Evolutionary conservation across 2,113 vertebrate genomes (phyloP), one percentile per base, ranked within the genome.

Genomic region (Ondatra zibethicus): DNA sequence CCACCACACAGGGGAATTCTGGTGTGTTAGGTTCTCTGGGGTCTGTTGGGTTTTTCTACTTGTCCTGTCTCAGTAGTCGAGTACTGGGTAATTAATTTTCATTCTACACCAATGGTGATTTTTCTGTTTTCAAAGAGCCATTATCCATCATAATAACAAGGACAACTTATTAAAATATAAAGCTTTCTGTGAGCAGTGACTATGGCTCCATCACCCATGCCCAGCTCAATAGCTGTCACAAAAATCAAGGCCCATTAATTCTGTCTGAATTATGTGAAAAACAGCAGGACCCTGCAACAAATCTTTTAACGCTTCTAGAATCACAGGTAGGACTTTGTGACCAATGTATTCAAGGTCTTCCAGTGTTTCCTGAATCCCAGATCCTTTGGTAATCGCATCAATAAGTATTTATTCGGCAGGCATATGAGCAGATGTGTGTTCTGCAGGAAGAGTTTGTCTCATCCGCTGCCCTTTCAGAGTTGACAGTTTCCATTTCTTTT

Each of bases 401-500:
- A 23, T 76, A 93, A 76, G 63, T 65, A 93, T 88, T 94, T 85
- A 55, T 93, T 96, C 76, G 84, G 68, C 33, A 89, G 31, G 19
- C 78, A 87, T 36, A 61, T 39, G 58, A 92, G 93, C 55, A 89
- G 63, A 82, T 72, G 52, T 76, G 2, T 29, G 39, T 45, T 93
- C 91, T 27, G 36, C 7, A 55, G 89, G 77, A 10, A 42, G 93
- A 45, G 21, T 93, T 90, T 95, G 88, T 92, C 92, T 94, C 86
- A 95, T 80, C 81, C 12, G 58, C 39, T 94, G 73, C 58, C 78
- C 55, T 94, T 97, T 96, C 81, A 88, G 82, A 94, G 42, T 50
- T 23, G 61, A 90, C 89, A 92, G 68, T 82, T 77, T 96, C 42
- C 93, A 94, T 95, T 91, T 95, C 47, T 93, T 96, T 96, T 72